phyloP scores from a whole-genome alignment of 2,888 invertebrate genomes.

The Chalcosyrphus nemorum region DNA sequence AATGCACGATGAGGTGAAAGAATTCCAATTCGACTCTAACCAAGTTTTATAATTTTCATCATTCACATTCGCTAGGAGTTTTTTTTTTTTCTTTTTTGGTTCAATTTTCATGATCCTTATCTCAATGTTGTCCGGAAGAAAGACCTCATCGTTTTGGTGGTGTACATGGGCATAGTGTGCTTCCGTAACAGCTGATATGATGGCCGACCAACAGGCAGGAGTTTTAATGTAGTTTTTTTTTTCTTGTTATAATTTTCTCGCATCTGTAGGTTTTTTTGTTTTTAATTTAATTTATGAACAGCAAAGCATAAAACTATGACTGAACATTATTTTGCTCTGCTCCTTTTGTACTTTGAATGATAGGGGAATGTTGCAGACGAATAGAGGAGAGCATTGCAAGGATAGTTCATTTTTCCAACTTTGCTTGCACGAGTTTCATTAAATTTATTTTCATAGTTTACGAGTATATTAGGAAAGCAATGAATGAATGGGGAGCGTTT shows the following conservation, averaged over 20 bases:
- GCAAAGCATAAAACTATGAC: not conserved
- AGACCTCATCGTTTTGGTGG: not conserved
- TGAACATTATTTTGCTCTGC: not conserved
- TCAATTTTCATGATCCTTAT: slow-evolving; percentile 31
- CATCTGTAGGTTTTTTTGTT: slow-evolving; percentile 1
- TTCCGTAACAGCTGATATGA: slow-evolving; percentile 16
- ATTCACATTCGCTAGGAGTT: slow-evolving; percentile 12
- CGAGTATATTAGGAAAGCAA: not conserved
- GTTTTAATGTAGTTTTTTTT: slow-evolving; percentile 16
- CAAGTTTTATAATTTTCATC: slow-evolving; percentile 33
- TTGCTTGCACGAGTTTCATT: not conserved
- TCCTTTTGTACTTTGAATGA: not conserved
- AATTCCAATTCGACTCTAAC: slow-evolving; percentile 18
- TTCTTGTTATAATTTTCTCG: not conserved
- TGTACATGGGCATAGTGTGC: not conserved
- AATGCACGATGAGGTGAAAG: slow-evolving; percentile 18
- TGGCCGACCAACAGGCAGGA: slow-evolving; percentile 27
- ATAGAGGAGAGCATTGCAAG: not conserved
- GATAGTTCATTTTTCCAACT: not conserved
- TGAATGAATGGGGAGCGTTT: not conserved
- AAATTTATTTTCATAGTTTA: slow-evolving; percentile 9
- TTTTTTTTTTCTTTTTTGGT: not conserved
- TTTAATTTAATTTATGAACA: slow-evolving; percentile 22
- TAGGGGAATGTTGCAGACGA: not conserved
- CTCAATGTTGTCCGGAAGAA: not conserved